Conservation (phyloP, 2,113 vertebrate genomes). For the Eupsittula cactorum region DNA sequence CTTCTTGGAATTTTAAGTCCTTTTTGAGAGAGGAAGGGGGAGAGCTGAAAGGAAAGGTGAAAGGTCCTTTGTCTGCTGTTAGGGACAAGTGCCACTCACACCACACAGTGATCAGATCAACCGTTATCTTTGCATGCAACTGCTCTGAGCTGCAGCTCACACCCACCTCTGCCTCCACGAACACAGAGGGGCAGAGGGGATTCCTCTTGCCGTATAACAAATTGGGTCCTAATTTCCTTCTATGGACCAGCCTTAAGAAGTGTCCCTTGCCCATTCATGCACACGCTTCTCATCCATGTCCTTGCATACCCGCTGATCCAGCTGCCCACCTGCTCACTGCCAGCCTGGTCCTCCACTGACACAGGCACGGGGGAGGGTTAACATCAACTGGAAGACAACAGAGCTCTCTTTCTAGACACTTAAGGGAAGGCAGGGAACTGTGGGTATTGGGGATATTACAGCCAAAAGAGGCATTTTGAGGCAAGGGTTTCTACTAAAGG, state of each 20-base stretch:
- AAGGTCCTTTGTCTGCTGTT: background rate
- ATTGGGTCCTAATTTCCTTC: background rate
- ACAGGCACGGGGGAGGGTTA: background rate
- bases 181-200: background rate
- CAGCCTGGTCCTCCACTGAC: background rate
- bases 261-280: background rate
- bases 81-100: background rate
- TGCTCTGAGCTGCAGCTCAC: background rate
- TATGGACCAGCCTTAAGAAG: background rate
- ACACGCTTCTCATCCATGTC: background rate
- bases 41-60: background rate
- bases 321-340: rapidly evolving
- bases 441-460: background rate
- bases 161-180: background rate
- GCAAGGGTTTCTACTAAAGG: background rate
- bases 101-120: background rate
- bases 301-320: background rate
- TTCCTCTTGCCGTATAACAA: background rate
- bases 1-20: background rate
- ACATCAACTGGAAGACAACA: background rate
- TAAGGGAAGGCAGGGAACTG: background rate
- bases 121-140: background rate
- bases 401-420: background rate
- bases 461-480: background rate
- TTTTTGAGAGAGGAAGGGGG: background rate